Evolutionary conservation across 2,797 vertebrate genomes (phyloP).

Genomic region (Molossus alvarezi): DNA sequence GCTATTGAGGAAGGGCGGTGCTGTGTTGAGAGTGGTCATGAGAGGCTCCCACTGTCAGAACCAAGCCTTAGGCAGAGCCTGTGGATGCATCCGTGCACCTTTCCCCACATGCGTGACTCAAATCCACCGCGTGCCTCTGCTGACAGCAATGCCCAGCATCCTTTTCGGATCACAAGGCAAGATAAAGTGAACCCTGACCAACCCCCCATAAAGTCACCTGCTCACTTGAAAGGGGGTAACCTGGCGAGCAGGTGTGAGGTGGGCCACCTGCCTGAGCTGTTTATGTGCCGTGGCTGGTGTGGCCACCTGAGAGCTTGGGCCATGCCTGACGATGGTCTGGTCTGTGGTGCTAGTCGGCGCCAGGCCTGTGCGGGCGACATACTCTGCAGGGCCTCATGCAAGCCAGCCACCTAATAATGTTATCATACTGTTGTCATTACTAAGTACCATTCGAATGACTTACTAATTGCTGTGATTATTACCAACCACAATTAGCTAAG

Average conservation of each 20-base stretch:
- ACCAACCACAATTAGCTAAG: neutral
- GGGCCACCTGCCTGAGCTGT: neutral
- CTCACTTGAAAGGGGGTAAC: neutral
- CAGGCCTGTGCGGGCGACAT: neutral
- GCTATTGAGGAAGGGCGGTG: neutral
- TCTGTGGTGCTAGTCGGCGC: neutral
- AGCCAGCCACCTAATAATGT: neutral
- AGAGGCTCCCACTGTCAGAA: neutral
- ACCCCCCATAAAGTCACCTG: neutral
- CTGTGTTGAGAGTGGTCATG: neutral
- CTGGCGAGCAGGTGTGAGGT: neutral
- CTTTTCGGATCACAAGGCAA: neutral
- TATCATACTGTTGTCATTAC: neutral
- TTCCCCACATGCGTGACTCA: neutral
- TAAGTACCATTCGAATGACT: neutral
- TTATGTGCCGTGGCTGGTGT: too few species aligned
- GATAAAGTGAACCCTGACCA: neutral
- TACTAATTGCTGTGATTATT: conserved; percentile 32
- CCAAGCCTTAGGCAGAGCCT: neutral
- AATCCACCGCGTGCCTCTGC: neutral
- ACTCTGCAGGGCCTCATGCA: neutral
- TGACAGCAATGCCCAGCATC: neutral
- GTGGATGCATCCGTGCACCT: neutral
- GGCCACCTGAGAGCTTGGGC: neutral
- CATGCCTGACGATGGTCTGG: neutral